These are phyloP conservation scores for Triplophysa dalaica DNA, from an alignment of 2,113 vertebrate genomes.

Conservation along the genomic window DNA sequence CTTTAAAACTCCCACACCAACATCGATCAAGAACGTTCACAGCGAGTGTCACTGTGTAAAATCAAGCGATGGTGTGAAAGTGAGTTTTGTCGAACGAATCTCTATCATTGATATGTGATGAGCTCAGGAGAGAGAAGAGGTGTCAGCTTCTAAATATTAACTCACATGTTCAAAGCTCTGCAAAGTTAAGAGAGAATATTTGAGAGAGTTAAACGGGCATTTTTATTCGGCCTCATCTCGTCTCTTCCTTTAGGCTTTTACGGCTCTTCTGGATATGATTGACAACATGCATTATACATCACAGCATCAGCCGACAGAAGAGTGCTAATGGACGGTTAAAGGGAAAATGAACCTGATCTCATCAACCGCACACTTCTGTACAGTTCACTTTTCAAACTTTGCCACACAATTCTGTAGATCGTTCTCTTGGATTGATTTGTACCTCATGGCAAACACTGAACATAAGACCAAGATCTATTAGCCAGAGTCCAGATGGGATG, in stretches of 20 bases:
- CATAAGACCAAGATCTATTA: too few relatives aligned
- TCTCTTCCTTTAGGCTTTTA: slow-evolving; percentile 14
- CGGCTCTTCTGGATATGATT: slow-evolving; percentile 24
- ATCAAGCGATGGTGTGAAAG: neutral
- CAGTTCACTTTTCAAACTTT: neutral
- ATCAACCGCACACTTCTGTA: neutral
- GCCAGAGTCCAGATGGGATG: too few relatives aligned
- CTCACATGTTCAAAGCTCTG: slow-evolving; percentile 38
- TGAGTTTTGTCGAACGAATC: slow-evolving; percentile 23
- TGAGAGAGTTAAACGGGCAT: slow-evolving; percentile 21
- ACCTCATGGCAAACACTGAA: too few relatives aligned
- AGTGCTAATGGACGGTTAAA: neutral
- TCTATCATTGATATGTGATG: slow-evolving; percentile 40
- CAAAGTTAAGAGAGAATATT: slow-evolving; percentile 53
- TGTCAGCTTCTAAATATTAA: slow-evolving; percentile 35
- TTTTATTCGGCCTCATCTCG: slow-evolving; percentile 26
- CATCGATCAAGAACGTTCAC: neutral
- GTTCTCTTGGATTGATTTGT: too few relatives aligned
- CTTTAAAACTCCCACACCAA: neutral
- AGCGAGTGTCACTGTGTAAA: neutral
- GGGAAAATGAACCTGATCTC: slow-evolving; percentile 6
- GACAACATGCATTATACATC: slow-evolving; percentile 52
- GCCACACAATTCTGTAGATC: neutral
- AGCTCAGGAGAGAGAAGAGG: neutral
- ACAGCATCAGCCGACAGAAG: slow-evolving; percentile 16